These are phyloP conservation scores for Triops cancriformis DNA, from an alignment of 1,140 invertebrate genomes.

Conservation along the genomic window DNA sequence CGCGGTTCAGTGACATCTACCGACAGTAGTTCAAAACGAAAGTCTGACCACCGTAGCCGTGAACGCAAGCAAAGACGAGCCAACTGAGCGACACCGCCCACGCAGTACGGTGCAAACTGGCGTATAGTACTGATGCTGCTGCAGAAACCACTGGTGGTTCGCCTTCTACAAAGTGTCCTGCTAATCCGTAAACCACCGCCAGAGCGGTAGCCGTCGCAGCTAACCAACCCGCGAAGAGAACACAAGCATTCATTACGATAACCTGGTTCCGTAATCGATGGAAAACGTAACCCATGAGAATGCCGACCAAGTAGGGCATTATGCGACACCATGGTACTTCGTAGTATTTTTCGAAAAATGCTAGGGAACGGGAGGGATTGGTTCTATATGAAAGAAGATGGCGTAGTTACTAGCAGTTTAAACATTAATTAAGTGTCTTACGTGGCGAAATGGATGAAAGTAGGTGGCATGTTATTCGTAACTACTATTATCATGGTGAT, in stretches of 20 bases:
- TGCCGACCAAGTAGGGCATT: constrained; percentile 39
- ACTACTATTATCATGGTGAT: constrained; percentile 24
- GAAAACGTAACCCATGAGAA: constrained; percentile 40
- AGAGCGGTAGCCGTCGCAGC: constrained; percentile 31
- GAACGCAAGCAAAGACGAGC: constrained; percentile 45
- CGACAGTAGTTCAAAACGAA: not conserved
- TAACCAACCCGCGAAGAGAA: constrained; percentile 33
- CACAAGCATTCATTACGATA: constrained; percentile 40
- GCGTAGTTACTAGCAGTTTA: not conserved
- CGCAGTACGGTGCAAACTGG: constrained; percentile 38
- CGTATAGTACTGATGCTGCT: constrained; percentile 40
- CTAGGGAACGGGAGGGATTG: not conserved
- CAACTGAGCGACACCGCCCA: constrained; percentile 43
- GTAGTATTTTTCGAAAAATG: constrained; percentile 27
- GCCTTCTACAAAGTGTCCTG: not conserved
- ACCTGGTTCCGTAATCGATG: not conserved
- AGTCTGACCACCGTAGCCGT: constrained; percentile 39
- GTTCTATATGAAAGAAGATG: not conserved
- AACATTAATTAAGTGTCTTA: constrained; percentile 25
- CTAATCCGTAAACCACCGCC: constrained; percentile 19
- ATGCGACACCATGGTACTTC: constrained; percentile 29
- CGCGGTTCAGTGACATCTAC: not conserved
- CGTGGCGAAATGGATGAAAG: constrained; percentile 24
- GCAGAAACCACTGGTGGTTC: constrained; percentile 51
- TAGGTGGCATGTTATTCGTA: constrained; percentile 26